phyloP scores from a whole-genome alignment of 2,888 invertebrate genomes.

The Girardia tigrina region DNA sequence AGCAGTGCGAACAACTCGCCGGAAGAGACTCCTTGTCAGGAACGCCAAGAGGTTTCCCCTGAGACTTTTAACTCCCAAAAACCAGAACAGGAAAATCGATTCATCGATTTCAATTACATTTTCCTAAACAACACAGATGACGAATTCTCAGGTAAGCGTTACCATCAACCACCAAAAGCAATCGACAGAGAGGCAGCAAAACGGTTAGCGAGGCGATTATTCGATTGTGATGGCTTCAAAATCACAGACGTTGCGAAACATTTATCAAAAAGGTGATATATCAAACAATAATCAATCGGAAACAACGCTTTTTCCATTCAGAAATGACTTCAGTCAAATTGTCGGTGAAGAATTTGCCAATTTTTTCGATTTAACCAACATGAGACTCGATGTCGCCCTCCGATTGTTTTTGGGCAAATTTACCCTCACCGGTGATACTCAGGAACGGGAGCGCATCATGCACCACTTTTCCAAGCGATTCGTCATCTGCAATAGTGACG shows the following conservation, averaged over 20 bases:
- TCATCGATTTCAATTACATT: constrained; percentile 5
- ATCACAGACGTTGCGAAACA: constrained; percentile 90
- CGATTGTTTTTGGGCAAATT: constrained; percentile 82
- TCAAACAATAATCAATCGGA: neutral
- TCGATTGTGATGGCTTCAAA: constrained; percentile 84
- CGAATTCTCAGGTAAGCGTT: constrained; percentile 34
- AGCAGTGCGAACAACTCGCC: constrained; percentile 2
- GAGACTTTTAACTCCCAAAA: neutral
- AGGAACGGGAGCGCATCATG: constrained; percentile 85
- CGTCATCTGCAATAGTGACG: constrained; percentile 73
- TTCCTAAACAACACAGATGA: neutral
- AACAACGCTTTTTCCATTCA: neutral
- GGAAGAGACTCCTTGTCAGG: neutral
- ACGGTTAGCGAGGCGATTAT: constrained; percentile 80
- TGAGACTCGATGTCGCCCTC: constrained; percentile 77
- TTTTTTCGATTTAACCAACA: constrained; percentile 76
- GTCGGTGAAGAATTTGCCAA: constrained; percentile 92
- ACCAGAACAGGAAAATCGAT: neutral
- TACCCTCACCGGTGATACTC: constrained; percentile 85
- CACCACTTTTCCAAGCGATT: constrained; percentile 89
- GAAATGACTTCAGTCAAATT: constrained; percentile 87
- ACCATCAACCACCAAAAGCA: constrained; percentile 58
- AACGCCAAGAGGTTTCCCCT: neutral
- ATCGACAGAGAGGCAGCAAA: constrained; percentile 87
- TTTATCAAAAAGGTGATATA: constrained; percentile 77